These are phyloP conservation scores for Alethe diademata DNA, from an alignment of 2,113 vertebrate species.

Conservation along the genomic window DNA sequence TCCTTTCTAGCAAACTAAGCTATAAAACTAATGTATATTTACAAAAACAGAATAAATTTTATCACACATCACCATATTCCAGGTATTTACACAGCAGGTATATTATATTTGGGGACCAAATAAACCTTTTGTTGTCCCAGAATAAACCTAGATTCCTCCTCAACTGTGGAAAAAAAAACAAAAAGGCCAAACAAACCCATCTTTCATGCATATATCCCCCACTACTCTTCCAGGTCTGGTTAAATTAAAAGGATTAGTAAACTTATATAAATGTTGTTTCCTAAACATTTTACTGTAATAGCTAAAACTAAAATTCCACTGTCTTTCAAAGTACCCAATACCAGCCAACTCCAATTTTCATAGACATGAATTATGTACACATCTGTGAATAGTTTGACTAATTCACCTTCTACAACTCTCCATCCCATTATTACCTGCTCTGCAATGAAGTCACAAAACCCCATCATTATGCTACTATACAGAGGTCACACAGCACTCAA, in stretches of 20 bases:
- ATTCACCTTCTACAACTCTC: not conserved
- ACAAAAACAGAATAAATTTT: not conserved
- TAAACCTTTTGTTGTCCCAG: not conserved
- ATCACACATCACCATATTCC: not conserved
- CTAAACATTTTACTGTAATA: not conserved
- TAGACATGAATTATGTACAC: not conserved
- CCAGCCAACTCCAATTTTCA: not conserved
- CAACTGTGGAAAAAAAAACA: not conserved
- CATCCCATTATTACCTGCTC: not conserved
- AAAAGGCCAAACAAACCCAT: not conserved
- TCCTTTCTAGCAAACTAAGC: not conserved
- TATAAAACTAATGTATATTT: not conserved
- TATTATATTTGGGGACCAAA: not conserved
- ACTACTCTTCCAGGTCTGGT: not conserved
- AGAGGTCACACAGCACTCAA: not conserved
- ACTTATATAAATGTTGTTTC: not conserved
- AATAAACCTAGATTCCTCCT: not conserved
- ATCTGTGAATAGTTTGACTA: not conserved
- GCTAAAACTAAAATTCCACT: not conserved
- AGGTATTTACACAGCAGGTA: not conserved
- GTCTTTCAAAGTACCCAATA: not conserved
- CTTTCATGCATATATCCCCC: no score
- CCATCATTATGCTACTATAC: not conserved
- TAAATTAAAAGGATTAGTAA: not conserved
- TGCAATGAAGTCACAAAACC: not conserved